A percentile compares a stretch with the other conserved stretches of the same genome.
Evolutionary conservation across 2,888 invertebrate genomes (phyloP).

Genomic region (Drosophila sordidapex): DNA sequence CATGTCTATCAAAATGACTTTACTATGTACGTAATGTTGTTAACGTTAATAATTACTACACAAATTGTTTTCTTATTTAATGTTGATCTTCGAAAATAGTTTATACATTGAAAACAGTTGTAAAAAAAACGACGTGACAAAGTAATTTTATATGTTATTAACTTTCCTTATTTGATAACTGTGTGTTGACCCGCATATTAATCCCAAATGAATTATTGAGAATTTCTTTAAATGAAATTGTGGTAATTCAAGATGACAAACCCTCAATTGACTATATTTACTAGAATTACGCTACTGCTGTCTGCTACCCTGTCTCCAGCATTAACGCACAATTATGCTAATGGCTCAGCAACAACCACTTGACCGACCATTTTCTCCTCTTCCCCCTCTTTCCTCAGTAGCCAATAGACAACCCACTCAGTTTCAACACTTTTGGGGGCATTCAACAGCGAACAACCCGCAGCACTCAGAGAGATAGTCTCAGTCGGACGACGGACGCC

Average conservation of each 20-base stretch:
- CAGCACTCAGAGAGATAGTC: slow-evolving; percentile 39
- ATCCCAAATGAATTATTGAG: slow-evolving; percentile 23
- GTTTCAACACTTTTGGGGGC: slow-evolving; percentile 32
- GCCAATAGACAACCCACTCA: slow-evolving; percentile 38
- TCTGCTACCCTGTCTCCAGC: slow-evolving; percentile 23
- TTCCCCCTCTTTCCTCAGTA: slow-evolving; percentile 14
- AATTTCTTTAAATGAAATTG: slow-evolving; percentile 32
- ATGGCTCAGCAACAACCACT: slow-evolving; percentile 57
- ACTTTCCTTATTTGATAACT: neutral
- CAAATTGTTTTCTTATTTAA: neutral
- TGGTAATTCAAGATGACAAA: slow-evolving; percentile 42
- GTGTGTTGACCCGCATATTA: slow-evolving; percentile 29
- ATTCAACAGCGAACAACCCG: slow-evolving; percentile 18
- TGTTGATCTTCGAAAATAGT: no score
- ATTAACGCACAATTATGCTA: slow-evolving; percentile 66
- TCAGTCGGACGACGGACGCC: slow-evolving; percentile 39
- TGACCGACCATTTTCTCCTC: slow-evolving; percentile 27
- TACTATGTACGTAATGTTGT: no score
- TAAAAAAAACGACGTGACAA: neutral
- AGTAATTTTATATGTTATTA: neutral
- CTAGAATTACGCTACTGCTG: slow-evolving; percentile 27
- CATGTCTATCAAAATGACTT: no score
- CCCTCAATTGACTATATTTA: slow-evolving; percentile 10
- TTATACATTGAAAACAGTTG: no score
- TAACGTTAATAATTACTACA: no score